phyloP scores from a whole-genome alignment of 1,140 invertebrate species.

The Cataglyphis hispanica region DNA sequence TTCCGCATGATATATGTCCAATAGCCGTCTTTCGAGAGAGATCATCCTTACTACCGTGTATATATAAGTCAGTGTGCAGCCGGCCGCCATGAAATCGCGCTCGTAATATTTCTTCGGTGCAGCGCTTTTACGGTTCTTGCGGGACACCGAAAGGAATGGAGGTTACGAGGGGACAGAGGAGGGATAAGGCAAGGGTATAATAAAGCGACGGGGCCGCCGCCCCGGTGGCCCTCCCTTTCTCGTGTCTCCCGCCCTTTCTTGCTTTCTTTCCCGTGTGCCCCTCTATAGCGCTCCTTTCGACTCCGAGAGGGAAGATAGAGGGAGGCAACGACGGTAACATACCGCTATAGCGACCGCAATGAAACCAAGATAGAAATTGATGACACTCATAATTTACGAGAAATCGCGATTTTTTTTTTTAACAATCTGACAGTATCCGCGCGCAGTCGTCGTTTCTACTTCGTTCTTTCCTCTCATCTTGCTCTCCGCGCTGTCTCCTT shows the following conservation, averaged over 20 bases:
- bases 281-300: constrained; percentile 45
- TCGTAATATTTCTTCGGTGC: constrained; percentile 71
- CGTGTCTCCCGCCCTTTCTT: constrained; percentile 60
- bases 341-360: constrained; percentile 32
- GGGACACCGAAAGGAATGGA: constrained; percentile 70
- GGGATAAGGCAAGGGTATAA: constrained; percentile 63
- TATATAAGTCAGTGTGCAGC: constrained; percentile 19
- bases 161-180: constrained; percentile 26
- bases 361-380: constrained; percentile 78
- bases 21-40: constrained; percentile 58
- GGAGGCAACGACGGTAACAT: constrained; percentile 42
- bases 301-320: constrained; percentile 56
- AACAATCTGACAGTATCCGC: constrained; percentile 14
- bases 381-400: constrained; percentile 77
- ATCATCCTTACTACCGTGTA: constrained; percentile 57
- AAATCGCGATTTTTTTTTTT: constrained; percentile 75
- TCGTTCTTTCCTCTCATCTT: background rate
- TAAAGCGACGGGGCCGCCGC: constrained; percentile 65
- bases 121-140: constrained; percentile 74
- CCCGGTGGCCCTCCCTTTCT: constrained; percentile 47
- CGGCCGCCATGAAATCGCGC: constrained; percentile 64
- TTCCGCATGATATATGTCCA: constrained; percentile 57
- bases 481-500: constrained; percentile 8
- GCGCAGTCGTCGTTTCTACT: constrained; percentile 9
- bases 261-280: constrained; percentile 54